phyloP scores from a whole-genome alignment of 2,797 vertebrate genomes.

The Periophthalmus magnuspinnatus region DNA sequence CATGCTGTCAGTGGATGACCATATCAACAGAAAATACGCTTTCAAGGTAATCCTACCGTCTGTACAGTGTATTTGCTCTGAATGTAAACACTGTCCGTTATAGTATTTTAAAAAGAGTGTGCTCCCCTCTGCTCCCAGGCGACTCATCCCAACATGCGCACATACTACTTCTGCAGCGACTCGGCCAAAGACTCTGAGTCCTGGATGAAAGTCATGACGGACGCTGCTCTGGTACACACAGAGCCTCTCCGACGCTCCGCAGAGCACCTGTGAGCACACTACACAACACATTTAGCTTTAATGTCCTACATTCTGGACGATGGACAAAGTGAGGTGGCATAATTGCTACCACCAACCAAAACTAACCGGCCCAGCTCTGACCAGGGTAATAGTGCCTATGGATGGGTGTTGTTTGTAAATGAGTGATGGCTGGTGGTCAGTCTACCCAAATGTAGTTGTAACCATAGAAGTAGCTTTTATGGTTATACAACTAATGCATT shows the following conservation, averaged over 20 bases:
- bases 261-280: slow-evolving; percentile 2
- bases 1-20: slow-evolving; percentile 90
- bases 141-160: slow-evolving; percentile 97
- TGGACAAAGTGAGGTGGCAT: neutral
- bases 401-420: neutral
- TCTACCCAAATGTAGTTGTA: no score
- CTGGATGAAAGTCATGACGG: slow-evolving; percentile 97
- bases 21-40: slow-evolving; percentile 92
- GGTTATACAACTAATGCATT: neutral
- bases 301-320: neutral
- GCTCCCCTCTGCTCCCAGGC: slow-evolving; percentile 72
- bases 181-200: slow-evolving; percentile 94
- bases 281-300: neutral
- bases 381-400: neutral
- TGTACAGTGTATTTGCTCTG: neutral
- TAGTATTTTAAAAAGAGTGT: neutral
- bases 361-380: neutral
- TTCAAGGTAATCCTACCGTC: slow-evolving; percentile 85
- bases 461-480: neutral
- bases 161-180: slow-evolving; percentile 98
- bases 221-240: slow-evolving; percentile 89
- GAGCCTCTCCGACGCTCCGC: slow-evolving; percentile 85
- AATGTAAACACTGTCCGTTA: neutral
- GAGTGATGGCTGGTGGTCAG: neutral
- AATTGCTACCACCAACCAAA: no score